Evolutionary conservation across 2,797 vertebrate species (phyloP), one percentile per base, ranked within the genome.

Genomic region (Rousettus madagascariensis): DNA sequence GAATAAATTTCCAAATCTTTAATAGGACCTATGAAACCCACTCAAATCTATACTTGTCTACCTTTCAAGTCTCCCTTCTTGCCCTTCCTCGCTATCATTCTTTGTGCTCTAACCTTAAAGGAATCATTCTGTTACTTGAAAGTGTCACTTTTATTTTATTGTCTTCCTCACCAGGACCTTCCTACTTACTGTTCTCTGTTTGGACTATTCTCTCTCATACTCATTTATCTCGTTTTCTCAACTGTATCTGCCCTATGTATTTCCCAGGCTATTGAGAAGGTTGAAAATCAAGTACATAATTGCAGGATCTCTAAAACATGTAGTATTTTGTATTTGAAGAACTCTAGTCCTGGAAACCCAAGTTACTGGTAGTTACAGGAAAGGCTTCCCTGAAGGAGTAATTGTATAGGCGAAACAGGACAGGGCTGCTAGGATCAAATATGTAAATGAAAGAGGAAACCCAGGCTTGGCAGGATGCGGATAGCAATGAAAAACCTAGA

Each of bases 211-310:
- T 61, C 46, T 78, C 6, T 69, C n/a, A 90, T 12, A 78, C 9
- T 11, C 17, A 74, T 59, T 84, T 51, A 36, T 66, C 1, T 51
- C 12, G n/a, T 93, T 80, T 95, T 66, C 43, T 49, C n/a, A 38
- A 57, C 16, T 61, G 0, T 72, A 63, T 72, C 49, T 79, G 10
- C 17, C n/a, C 28, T 77, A 5, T 72, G 49, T 69, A 63, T 86
- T 86, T 96, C 4, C 49, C 28, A 93, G 41, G 38, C 16, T 69
- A 55, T 41, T 59, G 13, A 91, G 71, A 79, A 26, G 26, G 89
- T 66, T 86, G 51, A 91, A 95, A 84, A 77, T 90, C 30, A 94
- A 74, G 87, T 86, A 33, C 4, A 1, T 57, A 74, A 85, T 9
- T 77, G 5, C 30, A 71, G 38, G 1, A 4, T 86, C 22, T 86